Evolutionary conservation across 2,888 invertebrate species (phyloP).

Genomic region (Eucera pruinosa): DNA sequence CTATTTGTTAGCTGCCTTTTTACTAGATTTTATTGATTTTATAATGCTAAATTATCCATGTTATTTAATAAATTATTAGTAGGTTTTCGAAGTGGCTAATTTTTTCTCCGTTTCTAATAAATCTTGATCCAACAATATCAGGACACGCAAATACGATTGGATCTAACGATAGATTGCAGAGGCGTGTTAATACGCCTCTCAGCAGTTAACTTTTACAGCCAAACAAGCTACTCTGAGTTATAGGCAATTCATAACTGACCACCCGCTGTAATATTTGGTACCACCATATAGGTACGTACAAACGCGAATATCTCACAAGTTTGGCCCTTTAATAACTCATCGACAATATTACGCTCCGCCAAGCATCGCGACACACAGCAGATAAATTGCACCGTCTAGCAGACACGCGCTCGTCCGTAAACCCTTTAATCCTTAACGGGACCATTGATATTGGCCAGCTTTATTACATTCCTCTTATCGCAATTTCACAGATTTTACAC

Average conservation of each 20-base stretch:
- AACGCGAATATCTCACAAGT: conserved; percentile 41
- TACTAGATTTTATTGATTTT: too few relatives aligned
- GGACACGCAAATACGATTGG: too few relatives aligned
- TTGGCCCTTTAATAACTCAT: conserved; percentile 63
- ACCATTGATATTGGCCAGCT: conserved; percentile 37
- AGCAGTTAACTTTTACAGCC: conserved; percentile 48
- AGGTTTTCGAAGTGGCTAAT: too few relatives aligned
- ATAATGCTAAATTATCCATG: too few relatives aligned
- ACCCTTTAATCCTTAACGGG: conserved; percentile 58
- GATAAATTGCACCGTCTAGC: conserved; percentile 60
- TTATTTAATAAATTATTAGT: too few relatives aligned
- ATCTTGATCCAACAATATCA: too few relatives aligned
- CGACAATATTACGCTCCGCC: conserved; percentile 60
- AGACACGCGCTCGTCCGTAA: conserved; percentile 51
- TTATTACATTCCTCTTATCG: conserved; percentile 49
- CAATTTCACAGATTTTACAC: too few relatives aligned
- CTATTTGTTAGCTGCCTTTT: too few relatives aligned
- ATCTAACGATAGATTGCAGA: background rate
- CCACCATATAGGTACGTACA: conserved; percentile 1
- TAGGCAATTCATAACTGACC: conserved; percentile 39
- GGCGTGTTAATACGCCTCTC: background rate
- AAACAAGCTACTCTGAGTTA: conserved; percentile 48
- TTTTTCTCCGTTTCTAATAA: too few relatives aligned
- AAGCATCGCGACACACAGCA: conserved; percentile 51
- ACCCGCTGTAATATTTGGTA: conserved; percentile 4